phyloP scores from a whole-genome alignment of 2,888 invertebrate genomes.

The Pinctada fucata region DNA sequence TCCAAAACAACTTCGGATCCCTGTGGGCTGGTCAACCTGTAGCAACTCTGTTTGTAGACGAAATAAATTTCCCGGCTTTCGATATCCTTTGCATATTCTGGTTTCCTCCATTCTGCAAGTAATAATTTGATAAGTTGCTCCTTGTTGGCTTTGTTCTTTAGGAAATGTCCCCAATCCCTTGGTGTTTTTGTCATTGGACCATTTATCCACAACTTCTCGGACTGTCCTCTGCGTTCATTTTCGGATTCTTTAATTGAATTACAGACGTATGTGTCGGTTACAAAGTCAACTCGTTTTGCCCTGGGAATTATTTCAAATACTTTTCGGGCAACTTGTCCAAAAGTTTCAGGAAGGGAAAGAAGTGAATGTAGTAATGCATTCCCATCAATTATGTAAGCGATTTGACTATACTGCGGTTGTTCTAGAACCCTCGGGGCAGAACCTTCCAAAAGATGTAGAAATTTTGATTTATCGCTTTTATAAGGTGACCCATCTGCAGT shows the following conservation, averaged over 20 bases:
- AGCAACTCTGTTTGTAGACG: neutral
- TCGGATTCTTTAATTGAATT: neutral
- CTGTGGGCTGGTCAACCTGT: neutral
- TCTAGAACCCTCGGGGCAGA: too few relatives aligned
- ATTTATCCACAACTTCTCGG: neutral
- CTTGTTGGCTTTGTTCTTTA: neutral
- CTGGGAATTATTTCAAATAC: neutral
- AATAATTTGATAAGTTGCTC: neutral
- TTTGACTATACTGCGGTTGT: too few relatives aligned
- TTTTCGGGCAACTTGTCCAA: neutral
- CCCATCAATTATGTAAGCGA: conserved; percentile 14
- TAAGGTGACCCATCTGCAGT: too few relatives aligned
- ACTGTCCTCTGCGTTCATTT: neutral
- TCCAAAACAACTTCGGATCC: neutral
- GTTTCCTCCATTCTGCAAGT: neutral
- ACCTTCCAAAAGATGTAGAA: too few relatives aligned
- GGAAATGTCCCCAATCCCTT: neutral
- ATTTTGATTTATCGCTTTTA: too few relatives aligned
- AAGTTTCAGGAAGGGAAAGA: conserved; percentile 16
- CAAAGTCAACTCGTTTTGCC: neutral
- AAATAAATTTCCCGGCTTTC: neutral
- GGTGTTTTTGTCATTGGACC: neutral
- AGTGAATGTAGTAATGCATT: conserved; percentile 32
- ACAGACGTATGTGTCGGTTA: neutral
- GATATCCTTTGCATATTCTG: neutral